Evolutionary conservation across 2,888 invertebrate species (phyloP).

Genomic region (Idaea aversata): DNA sequence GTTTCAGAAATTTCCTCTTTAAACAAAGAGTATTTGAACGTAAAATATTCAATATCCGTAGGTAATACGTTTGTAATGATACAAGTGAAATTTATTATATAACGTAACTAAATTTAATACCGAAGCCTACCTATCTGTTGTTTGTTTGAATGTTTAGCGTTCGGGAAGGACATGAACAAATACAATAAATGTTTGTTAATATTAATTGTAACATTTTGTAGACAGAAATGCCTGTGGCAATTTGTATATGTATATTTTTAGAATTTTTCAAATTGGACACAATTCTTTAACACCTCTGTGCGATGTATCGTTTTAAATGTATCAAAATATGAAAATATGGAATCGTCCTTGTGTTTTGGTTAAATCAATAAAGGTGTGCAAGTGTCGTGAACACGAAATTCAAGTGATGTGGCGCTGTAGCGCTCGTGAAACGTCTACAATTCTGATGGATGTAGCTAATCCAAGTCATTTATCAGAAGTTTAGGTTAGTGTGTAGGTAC

Average conservation of each 20-base stretch:
- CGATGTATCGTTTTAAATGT: too few species aligned
- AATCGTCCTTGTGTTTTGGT: too few species aligned
- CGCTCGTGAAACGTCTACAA: too few species aligned
- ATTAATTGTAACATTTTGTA: neutral
- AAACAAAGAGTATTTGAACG: neutral
- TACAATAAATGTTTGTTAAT: neutral
- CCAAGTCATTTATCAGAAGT: too few species aligned
- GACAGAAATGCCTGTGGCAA: neutral
- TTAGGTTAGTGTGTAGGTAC: too few species aligned
- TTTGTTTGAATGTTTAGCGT: neutral
- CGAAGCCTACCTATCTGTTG: neutral
- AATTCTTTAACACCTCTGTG: neutral
- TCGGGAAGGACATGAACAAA: neutral
- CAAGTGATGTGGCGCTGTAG: too few species aligned
- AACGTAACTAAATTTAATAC: neutral
- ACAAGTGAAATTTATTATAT: neutral
- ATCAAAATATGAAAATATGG: too few species aligned
- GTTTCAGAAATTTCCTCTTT: neutral
- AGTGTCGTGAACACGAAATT: too few species aligned
- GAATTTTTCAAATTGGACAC: too few species aligned
- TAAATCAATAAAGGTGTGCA: too few species aligned
- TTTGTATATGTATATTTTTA: neutral
- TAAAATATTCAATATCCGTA: neutral
- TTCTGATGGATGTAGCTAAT: too few species aligned
- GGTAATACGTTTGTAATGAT: neutral